Base-by-base conservation (phyloP, 2,888 invertebrate species). In the Iphiclides podalirius region DNA sequence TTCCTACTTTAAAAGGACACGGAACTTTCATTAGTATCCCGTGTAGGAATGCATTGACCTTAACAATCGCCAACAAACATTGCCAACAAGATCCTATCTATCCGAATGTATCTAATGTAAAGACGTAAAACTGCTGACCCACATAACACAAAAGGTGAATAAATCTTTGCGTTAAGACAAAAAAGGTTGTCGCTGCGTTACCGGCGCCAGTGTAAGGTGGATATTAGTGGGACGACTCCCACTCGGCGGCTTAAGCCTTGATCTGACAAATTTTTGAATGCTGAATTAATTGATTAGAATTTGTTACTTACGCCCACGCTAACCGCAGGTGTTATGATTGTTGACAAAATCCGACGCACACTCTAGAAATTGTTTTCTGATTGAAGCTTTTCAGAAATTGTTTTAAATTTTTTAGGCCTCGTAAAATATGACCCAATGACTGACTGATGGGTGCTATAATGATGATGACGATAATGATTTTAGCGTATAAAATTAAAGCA, bases 81-180 rank as follows among this genome's bases (percentile, higher is more conserved):
- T 67, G 66, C 66, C 63, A 64, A 66, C 68, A 63, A 67, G 61
- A 64, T n/a, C n/a, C n/a, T n/a, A n/a, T 59, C 47, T 62, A 31
- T 15, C 28, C 28, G 9, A 42, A 23, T 26, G 47, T 47, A 47
- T 43, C 42, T 31, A 49, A 49, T 61, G 63, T 62, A 69, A 62
- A 68, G 66, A 70, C 72, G 72, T 70, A 74, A 75, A 80, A 75
- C 71, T 66, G 64, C 75, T 83, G 83, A 78, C 84, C 84, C 59
- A 83, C 73, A 72, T 78, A 67, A 58, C 59, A 82, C 82, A 85
- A 85, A 81, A 67, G n/a, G 72, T 60, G 66, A 71, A 82, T 83
- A 83, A 86, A 84, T 83, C 76, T 75, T 66, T 65, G 61, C 65
- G 70, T 71, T 72, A 70, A 72, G 70, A 77, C 72, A 68, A 80